Base-by-base conservation (phyloP, 2,888 invertebrate species). In the Trisateles emortualis region DNA sequence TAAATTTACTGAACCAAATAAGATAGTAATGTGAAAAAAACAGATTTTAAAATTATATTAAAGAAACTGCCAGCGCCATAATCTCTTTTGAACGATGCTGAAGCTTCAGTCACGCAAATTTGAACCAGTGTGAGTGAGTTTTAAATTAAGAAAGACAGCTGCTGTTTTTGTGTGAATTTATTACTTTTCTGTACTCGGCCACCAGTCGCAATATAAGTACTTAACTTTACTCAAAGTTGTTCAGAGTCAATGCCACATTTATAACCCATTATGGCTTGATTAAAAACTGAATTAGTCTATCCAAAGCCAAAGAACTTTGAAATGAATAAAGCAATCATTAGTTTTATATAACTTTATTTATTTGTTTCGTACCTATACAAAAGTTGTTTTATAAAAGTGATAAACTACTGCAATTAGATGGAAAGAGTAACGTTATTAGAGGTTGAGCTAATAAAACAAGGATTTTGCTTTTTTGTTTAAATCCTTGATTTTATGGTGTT, bases 361-460 rank as follows among this genome's bases (percentile, higher is more conserved):
- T 26, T 19, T 19, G 5, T 19, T 19, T 5, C 5, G 3, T 26
- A 6, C 14, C 17, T 33, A n/a, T 10, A 16, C 44, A 33, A 51
- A 64, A 41, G 44, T 44, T 36, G 39, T 39, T n/a, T n/a, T 11
- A 41, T 46, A 62, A 64, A 45, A 59, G 49, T 57, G 61, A 64
- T 52, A 57, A 60, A 53, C 46, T 55, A 64, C 62, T 69, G 66
- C 71, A 72, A 52, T 60, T 40, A 64, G 72, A 76, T 76, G 71
- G 74, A 66, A 68, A 68, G 74, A 74, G 73, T 68, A 64, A 67
- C 62, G 19, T 76, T 72, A 76, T 48, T 60, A 55, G 55, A 54
- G 52, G 61, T 61, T 57, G 50, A 51, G 58, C 64, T 62, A 43
- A 55, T 74, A 66, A 74, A 74, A 62, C 51, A 44, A 24, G 50